phyloP scores from a whole-genome alignment of 2,797 vertebrate genomes.

The Tragopan temminckii region DNA sequence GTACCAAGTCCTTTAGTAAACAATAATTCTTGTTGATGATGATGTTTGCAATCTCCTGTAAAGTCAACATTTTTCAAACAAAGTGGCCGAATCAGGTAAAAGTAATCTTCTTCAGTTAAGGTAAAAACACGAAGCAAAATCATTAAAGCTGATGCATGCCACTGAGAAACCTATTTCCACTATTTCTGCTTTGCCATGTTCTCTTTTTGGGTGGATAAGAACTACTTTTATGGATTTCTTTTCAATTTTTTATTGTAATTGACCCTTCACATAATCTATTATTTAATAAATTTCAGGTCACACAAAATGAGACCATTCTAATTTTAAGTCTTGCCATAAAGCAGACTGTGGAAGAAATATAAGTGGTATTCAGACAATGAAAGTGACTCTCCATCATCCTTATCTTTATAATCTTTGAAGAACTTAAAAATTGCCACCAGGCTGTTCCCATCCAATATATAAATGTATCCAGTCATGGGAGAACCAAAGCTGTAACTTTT shows the following conservation, averaged over 20 bases:
- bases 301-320: not conserved
- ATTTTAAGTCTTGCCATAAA: not conserved
- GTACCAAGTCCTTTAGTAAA: not conserved
- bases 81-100: not conserved
- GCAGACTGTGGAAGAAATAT: not conserved
- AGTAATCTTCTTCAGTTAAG: not conserved
- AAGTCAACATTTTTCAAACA: slow-evolving; percentile 27
- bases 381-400: not conserved
- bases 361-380: not conserved
- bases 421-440: not conserved
- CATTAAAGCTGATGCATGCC: not conserved
- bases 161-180: not conserved
- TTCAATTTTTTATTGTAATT: not conserved
- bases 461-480: not conserved
- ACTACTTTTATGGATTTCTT: not conserved
- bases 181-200: not conserved
- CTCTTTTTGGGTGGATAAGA: not conserved
- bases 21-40: slow-evolving; percentile 14
- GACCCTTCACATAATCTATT: not conserved
- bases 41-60: slow-evolving; percentile 1
- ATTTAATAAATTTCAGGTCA: not conserved
- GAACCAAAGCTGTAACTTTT: not conserved
- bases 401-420: not conserved
- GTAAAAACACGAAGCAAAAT: not conserved
- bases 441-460: not conserved